These are phyloP conservation scores for Theropithecus gelada DNA, from an alignment of 2,113 vertebrate species.

Conservation along the genomic window DNA sequence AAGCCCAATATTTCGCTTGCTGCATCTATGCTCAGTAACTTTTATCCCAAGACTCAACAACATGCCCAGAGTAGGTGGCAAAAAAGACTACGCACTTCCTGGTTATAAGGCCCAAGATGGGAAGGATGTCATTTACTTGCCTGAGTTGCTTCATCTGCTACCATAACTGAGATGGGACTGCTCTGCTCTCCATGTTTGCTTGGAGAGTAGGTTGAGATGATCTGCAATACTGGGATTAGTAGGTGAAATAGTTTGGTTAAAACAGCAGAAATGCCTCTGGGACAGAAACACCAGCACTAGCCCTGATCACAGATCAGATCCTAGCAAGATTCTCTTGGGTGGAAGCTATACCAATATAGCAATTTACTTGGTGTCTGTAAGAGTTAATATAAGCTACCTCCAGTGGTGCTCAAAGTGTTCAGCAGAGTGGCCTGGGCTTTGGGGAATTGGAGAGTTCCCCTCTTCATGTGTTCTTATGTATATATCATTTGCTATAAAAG, in stretches of 20 bases:
- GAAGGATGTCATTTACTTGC: neutral
- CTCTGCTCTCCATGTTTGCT: neutral
- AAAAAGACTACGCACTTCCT: neutral
- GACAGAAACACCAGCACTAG: neutral
- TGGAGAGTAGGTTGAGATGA: neutral
- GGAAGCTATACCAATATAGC: neutral
- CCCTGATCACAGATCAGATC: neutral
- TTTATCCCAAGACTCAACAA: neutral
- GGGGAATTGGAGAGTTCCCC: neutral
- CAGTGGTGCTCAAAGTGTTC: constrained; percentile 13
- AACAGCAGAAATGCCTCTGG: neutral
- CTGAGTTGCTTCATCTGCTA: neutral
- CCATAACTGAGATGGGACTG: neutral
- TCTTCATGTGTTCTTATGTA: neutral
- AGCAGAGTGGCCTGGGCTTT: neutral
- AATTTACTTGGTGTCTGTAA: neutral
- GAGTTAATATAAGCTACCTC: constrained; percentile 9
- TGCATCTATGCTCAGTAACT: neutral
- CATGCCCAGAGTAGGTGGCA: neutral
- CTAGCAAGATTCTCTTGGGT: neutral
- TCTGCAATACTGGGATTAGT: neutral
- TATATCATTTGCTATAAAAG: neutral
- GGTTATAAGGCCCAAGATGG: neutral
- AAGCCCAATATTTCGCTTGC: neutral
- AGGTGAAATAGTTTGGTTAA: neutral